phyloP scores from a whole-genome alignment of 2,797 vertebrate genomes.

The Takifugu rubripes region DNA sequence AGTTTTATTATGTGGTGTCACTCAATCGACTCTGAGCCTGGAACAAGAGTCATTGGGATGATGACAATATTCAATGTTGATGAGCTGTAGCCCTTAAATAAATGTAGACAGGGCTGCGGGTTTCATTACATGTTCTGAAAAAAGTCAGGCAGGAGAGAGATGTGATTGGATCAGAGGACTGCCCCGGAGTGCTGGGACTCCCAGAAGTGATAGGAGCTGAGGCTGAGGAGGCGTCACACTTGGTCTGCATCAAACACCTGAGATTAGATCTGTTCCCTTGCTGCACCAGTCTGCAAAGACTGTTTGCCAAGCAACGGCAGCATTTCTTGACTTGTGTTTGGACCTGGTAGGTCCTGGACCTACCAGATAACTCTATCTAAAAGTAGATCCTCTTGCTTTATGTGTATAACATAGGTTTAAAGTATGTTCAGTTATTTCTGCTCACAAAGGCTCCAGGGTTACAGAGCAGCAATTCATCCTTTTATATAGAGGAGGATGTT shows the following conservation, averaged over 20 bases:
- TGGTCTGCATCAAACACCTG: slow-evolving; percentile 44
- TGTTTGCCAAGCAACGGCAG: slow-evolving; percentile 36
- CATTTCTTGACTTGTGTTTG: slow-evolving; percentile 30
- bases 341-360: slow-evolving; percentile 10
- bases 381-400: slow-evolving; percentile 35
- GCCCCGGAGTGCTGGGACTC: slow-evolving; percentile 10
- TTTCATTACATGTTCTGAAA: slow-evolving; percentile 45
- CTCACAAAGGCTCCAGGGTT: background rate
- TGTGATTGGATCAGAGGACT: slow-evolving; percentile 27
- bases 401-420: slow-evolving; percentile 26
- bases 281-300: slow-evolving; percentile 23
- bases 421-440: slow-evolving; percentile 34
- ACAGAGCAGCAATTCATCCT: background rate
- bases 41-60: slow-evolving; percentile 18
- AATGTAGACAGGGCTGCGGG: slow-evolving; percentile 15
- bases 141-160: slow-evolving; percentile 18
- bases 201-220: slow-evolving; percentile 12
- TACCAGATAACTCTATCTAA: slow-evolving; percentile 24
- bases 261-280: slow-evolving; percentile 37
- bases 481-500: slow-evolving; percentile 9
- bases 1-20: slow-evolving; percentile 33
- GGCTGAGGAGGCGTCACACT: slow-evolving; percentile 36
- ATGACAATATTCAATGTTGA: slow-evolving; percentile 24
- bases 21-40: slow-evolving; percentile 8
- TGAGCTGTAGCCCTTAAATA: slow-evolving; percentile 36